Evolutionary conservation across 35 echinoderm and acorn worm species (phyloP), one percentile per base, ranked within the genome.

Genomic region (Apostichopus japonicus): DNA sequence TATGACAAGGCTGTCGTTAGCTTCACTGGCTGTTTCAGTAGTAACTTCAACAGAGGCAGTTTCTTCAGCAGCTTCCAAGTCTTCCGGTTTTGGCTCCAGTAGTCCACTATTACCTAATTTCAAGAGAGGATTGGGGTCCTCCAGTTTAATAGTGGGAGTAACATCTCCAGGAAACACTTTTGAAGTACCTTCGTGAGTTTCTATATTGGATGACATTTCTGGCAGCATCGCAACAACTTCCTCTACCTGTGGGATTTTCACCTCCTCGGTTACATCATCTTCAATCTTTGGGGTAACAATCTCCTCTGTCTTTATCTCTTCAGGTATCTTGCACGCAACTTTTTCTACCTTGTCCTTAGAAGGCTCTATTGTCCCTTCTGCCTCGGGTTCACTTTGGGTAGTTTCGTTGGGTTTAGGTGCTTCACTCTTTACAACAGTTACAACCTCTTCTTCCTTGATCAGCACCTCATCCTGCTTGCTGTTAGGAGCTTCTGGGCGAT

Each of bases 1-100:
- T 22, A 91, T 91, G 11, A 91, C 90, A 16, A 91, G 73, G 25
- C 90, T 91, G n/a, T 79, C 90, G 54, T 91, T 79, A 55, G 72
- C 77, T 58, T 91, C 72, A 21, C 77, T 79, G 53, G 90, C 90
- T 14, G 86, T 89, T 72, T 89, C 86, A 0, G 86, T 89, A 8
- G 86, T 89, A 5, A 89, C 61, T 56, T 89, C 86, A 5, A 89
- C 62, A 33, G 86, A 89, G 5, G 86, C 86, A 5, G 86, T 89
- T 54, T 89, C 86, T 10, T 89, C 86, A 10, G 86, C 86, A 72
- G 56, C 86, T 33, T 89, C 86, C 25, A 89, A 73, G 23, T 87
- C 86, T 8, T 84, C 81, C 10, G 54, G 10, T 16, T 84, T 84
- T 24, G 56, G 81, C 56, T 84, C 81, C 56, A 61, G 13, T 44